Evolutionary conservation across 2,888 invertebrate species (phyloP).

Genomic region (Creontiades dilutus): DNA sequence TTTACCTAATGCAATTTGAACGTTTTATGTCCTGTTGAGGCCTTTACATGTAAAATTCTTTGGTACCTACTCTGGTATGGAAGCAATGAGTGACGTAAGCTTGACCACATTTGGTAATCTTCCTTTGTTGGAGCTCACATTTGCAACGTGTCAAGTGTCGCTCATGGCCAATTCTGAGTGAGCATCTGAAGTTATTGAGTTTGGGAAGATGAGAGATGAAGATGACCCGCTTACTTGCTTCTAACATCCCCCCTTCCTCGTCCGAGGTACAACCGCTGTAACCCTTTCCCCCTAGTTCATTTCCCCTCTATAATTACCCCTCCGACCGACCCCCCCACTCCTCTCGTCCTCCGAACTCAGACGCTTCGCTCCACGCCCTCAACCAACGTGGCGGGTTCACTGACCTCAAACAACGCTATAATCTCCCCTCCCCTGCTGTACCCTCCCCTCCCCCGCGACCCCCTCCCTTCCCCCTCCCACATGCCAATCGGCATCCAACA

Average conservation of each 20-base stretch:
- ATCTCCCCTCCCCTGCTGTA: not conserved
- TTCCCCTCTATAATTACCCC: too few relatives aligned
- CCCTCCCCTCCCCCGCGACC: not conserved
- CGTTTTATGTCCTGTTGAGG: too few relatives aligned
- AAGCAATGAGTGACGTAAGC: too few relatives aligned
- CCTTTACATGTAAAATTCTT: too few relatives aligned
- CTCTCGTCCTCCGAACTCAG: not conserved
- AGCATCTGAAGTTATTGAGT: too few relatives aligned
- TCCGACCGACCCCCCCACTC: not conserved
- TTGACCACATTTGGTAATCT: too few relatives aligned
- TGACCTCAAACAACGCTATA: slow-evolving; percentile 64
- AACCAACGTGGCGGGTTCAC: slow-evolving; percentile 49
- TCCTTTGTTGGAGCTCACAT: too few relatives aligned
- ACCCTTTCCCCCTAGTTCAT: not conserved
- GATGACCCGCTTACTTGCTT: slow-evolving; percentile 34
- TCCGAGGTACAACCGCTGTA: not conserved
- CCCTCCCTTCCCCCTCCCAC: not conserved
- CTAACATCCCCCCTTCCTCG: not conserved
- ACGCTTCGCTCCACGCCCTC: slow-evolving; percentile 67
- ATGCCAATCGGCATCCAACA: slow-evolving; percentile 8
- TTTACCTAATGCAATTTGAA: too few relatives aligned
- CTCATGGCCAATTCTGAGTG: too few relatives aligned
- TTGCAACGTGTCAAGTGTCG: too few relatives aligned
- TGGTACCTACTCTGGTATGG: too few relatives aligned
- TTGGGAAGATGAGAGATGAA: not conserved